Evolutionary conservation across 2,113 vertebrate species (phyloP).

Genomic region (Onychostruthus taczanowskii): DNA sequence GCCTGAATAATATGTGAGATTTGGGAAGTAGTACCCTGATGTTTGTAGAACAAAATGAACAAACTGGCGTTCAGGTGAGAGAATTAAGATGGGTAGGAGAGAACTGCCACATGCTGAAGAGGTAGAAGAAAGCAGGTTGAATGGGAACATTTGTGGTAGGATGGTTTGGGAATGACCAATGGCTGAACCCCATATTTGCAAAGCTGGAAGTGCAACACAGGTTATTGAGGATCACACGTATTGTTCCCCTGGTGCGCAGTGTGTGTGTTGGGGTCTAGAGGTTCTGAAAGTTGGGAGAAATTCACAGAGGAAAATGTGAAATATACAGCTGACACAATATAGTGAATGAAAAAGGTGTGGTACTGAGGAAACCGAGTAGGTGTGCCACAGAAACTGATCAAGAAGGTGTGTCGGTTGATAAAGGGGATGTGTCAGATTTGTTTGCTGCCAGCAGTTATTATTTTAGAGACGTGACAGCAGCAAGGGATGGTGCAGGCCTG

Average conservation of each 20-base stretch:
- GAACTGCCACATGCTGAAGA: background rate
- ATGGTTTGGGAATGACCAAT: background rate
- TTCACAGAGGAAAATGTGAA: background rate
- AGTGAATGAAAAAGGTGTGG: background rate
- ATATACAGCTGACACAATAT: accelerated
- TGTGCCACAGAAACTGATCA: background rate
- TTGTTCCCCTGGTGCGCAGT: background rate
- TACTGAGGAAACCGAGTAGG: accelerated
- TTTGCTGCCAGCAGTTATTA: background rate
- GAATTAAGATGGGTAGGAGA: background rate
- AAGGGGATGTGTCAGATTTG: background rate
- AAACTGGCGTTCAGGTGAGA: background rate
- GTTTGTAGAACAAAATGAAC: background rate
- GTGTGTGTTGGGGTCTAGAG: too few relatives aligned
- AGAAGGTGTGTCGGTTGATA: background rate
- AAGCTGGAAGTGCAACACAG: background rate
- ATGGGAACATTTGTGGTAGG: accelerated
- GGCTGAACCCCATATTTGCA: background rate
- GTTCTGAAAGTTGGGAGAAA: background rate
- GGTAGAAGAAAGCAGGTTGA: background rate
- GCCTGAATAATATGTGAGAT: background rate
- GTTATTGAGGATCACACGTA: accelerated
- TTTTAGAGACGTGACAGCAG: background rate
- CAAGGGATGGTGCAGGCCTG: background rate
- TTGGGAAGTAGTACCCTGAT: background rate